Base-by-base conservation (phyloP, 2,888 invertebrate genomes). In the Netelia virgata region DNA sequence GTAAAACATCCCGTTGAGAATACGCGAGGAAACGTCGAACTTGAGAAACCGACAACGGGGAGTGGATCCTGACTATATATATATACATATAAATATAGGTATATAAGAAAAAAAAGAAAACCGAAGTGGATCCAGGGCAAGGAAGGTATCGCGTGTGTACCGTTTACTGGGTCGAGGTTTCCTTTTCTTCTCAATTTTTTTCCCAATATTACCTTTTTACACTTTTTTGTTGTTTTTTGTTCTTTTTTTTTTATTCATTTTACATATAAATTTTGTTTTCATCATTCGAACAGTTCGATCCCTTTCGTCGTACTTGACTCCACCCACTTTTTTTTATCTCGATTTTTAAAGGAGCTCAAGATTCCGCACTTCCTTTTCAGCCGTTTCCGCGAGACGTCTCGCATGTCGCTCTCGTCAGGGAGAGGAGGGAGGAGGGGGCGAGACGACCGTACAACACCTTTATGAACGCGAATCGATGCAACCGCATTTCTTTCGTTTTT, bases 151-250 rank as follows among this genome's bases (percentile, higher is more conserved):
- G 83, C 86, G 84, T 86, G 86, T 77, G 78, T 20, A 59, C 68
- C 84, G 86, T 82, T 84, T 84, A 84, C 70, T 82, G 84, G 84
- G 84, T 84, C 84, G 84, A 78, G 78, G 84, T 78, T 84, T 84
- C 78, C 84, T 78, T 83, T 78, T 83, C 74, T 70, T 79, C 72
- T 53, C 70, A 36, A 36, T 36, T 78, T 78, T 63, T 61, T 0
- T 6, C 6, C 36, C 5, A 36, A 36, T 36, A n/a, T 36, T 36
- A n/a, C 41, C 41, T 50, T 61, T 74, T 50, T 59, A 43, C 14
- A n/a, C 23, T 23, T 11, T 55, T 10, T 47, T 68, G 18, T 64
- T 76, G 47, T 50, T 59, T 10, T 55, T 64, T 23, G 23, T 73
- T 36, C 8, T 23, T 20, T 64, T 16, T 28, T 61, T 16, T 69